Base-by-base conservation (phyloP, 1,140 invertebrate species). In the Antheraea pernyi region DNA sequence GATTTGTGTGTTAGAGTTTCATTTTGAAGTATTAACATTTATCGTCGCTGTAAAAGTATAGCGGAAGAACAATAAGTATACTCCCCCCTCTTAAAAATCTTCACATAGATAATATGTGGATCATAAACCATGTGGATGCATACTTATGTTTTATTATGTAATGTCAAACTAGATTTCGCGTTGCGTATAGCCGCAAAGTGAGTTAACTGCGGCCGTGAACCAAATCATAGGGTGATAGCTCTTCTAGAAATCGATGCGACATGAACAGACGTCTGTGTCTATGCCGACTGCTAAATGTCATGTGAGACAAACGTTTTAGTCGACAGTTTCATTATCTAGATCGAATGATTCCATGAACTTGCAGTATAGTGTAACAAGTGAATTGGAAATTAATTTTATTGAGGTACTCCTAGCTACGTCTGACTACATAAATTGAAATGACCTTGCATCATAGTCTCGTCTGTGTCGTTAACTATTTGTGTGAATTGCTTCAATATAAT, bases 161-260 rank as follows among this genome's bases (percentile, higher is more conserved):
- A 65, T 9, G 6, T 19, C 63, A 46, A 39, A 42, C 18, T 6
- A 65, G 42, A 48, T 59, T 67, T 67, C 65, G 65, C 67, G 68
- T 71, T 61, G 30, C 37, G 22, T 48, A 62, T 30, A 58, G 58
- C 59, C 46, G 46, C 62, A 69, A 61, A 69, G 59, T 65, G 64
- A 73, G 48, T 42, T 42, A 42, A 42, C 39, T 61, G 59, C 68
- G 68, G 53, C 71, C 71, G 60, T 73, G 71, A 73, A 73, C 71
- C 61, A 68, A 72, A 72, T 68, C 46, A 67, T 60, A 69, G 62
- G 19, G 37, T 61, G 67, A 46, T 73, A 42, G 68, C 59, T 69
- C 59, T 67, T 61, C 68, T 73, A 70, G 67, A 73, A 73, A 73
- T 73, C 71, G 71, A 73, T 73, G 59, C 30, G 53, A 39, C 37